Base-by-base conservation (phyloP, 2,888 invertebrate species). In the Chrysodeixis includens region DNA sequence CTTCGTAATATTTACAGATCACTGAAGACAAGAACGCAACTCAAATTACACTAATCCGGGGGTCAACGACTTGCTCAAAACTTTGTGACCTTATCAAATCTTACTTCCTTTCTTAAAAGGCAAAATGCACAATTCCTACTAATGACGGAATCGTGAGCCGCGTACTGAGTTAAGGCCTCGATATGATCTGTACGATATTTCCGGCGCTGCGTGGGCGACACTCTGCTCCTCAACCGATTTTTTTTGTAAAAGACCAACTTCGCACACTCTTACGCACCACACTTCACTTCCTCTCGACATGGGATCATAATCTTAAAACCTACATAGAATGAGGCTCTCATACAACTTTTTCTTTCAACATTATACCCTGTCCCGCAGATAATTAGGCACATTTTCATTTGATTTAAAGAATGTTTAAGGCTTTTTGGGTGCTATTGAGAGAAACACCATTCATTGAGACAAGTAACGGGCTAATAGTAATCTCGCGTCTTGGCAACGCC, bases 401-500 rank as follows among this genome's bases (percentile, higher is more conserved):
- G 76, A 75, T 44, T 58, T 75, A 57, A 70, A 69, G 73, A 80
- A 83, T 83, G 76, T 86, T 85, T 88, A 86, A 88, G 86, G 79
- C 89, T 83, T 89, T 89, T 90, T 88, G 85, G 88, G 84, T 83
- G 85, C 85, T 86, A 85, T 86, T 78, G 79, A 83, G 86, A 86
- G 88, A 90, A 89, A 88, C 87, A 90, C 91, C 92, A 93, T 93
- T 93, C 93, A 94, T 93, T 93, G 90, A 94, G 91, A 91, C 89
- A 92, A 93, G 90, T 93, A 93, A 93, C 93, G 93, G 93, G 88
- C 91, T 92, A 91, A 93, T 93, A 93, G 92, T 93, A 92, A 91
- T 92, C 90, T 92, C 85, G 86, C 81, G 88, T 89, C 91, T 90
- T 88, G 89, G 86, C 90, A 88, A 86, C 89, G 91, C 92, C 93